Evolutionary conservation across 2,888 invertebrate genomes (phyloP), one percentile per base, ranked within the genome.

Genomic region (Hartigia nigra): DNA sequence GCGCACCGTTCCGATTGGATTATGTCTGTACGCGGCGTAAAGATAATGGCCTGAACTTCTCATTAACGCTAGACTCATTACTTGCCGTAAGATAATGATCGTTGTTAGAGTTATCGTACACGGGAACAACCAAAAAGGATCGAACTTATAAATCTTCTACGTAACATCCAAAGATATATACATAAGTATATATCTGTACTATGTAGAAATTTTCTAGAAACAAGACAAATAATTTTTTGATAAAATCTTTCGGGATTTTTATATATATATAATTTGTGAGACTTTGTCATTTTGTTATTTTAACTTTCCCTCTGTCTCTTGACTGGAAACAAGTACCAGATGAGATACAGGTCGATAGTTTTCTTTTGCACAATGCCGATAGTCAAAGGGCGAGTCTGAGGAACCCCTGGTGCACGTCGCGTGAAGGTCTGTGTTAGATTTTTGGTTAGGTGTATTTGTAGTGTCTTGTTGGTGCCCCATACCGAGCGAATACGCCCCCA

Each of bases 401-500:
- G 55, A 55, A 55, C 55, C 55, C 55, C 55, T 55, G 23, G 55
- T 23, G 55, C 55, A 55, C 23, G 55, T 55, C 55, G 55, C 55
- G 55, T 23, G 55, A 55, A 55, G 23, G 55, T 55, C 55, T 23
- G 55, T 55, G 55, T 55, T 23, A 23, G 55, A 55, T 23, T 23
- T 9, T 55, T 23, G 55, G 55, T 55, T 55, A 55, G 55, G 23
- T 55, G 9, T 23, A 72, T 72, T 12, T 5, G 72, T 23, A 12
- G 72, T 72, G 72, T 72, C 72, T 72, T 32, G 31, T 4, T 23
- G 72, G 31, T 34, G 72, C 72, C 72, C 72, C 72, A 34, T 72
- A 34, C 72, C 72, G 72, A 34, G 72, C 31, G 72, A 31, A 9
- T 34, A 72, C 72, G 72, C 72, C 72, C 72, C 80, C 76, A 77